Conservation (phyloP, 2,113 vertebrate genomes). For the Neogale vison region DNA sequence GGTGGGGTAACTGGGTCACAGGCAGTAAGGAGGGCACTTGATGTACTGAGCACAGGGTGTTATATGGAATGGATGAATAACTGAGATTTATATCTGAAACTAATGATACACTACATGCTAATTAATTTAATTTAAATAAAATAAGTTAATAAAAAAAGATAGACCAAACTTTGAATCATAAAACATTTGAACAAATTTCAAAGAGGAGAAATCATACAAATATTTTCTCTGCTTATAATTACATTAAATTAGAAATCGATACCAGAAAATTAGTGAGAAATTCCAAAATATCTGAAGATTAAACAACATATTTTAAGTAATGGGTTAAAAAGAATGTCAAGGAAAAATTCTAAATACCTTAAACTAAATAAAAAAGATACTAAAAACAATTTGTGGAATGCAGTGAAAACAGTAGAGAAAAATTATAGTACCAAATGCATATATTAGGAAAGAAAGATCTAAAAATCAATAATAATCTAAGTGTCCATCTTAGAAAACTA, state of each 20-base stretch:
- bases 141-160: background rate
- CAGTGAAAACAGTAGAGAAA: background rate
- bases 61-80: background rate
- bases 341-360: background rate
- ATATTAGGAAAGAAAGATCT: background rate
- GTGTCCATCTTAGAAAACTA: background rate
- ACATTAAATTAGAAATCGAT: background rate
- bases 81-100: background rate
- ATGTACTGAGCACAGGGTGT: background rate
- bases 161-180: background rate
- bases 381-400: background rate
- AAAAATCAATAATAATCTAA: background rate
- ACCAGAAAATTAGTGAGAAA: background rate
- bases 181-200: background rate
- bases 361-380: background rate
- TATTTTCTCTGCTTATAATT: background rate
- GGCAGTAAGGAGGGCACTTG: background rate
- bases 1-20: background rate
- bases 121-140: background rate
- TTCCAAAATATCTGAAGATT: background rate
- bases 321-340: background rate
- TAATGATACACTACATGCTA: background rate
- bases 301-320: background rate
- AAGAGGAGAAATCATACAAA: background rate
- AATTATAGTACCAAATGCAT: background rate